These are phyloP conservation scores for Florisuga fusca DNA, from an alignment of 2,797 vertebrate species.

Conservation along the genomic window DNA sequence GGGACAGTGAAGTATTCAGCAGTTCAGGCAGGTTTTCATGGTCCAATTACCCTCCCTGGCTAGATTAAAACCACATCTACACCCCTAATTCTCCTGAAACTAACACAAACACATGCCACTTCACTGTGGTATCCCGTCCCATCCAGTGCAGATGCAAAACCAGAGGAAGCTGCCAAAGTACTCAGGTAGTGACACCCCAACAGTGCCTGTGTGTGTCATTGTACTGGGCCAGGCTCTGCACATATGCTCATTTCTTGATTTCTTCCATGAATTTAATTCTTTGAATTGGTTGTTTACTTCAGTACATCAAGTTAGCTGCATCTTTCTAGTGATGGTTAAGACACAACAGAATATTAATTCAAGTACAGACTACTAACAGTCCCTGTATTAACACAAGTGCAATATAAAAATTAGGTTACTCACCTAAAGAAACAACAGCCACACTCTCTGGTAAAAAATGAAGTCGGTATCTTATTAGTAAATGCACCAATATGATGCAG, in stretches of 20 bases:
- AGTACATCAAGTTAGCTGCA: neutral
- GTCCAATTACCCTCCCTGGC: neutral
- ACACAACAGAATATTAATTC: neutral
- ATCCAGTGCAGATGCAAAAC: neutral
- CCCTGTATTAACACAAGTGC: neutral
- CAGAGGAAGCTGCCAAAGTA: neutral
- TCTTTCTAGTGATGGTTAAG: neutral
- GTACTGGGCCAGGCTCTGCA: neutral
- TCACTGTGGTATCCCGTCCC: neutral
- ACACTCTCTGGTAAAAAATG: constrained; percentile 98
- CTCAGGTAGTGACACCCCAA: neutral
- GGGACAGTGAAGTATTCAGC: neutral
- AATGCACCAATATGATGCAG: constrained; percentile 98
- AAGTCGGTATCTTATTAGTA: constrained; percentile 95
- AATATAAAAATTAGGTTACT: constrained; percentile 64
- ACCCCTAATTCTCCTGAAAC: neutral
- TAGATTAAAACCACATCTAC: neutral
- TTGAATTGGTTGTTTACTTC: neutral
- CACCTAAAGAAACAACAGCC: constrained; percentile 97
- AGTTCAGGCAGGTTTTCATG: neutral
- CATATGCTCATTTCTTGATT: neutral
- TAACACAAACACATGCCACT: neutral
- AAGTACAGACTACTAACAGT: neutral
- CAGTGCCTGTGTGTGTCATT: neutral
- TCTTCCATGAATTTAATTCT: neutral